phyloP scores from a whole-genome alignment of 2,113 vertebrate species.

The Sylvilagus bachmani region DNA sequence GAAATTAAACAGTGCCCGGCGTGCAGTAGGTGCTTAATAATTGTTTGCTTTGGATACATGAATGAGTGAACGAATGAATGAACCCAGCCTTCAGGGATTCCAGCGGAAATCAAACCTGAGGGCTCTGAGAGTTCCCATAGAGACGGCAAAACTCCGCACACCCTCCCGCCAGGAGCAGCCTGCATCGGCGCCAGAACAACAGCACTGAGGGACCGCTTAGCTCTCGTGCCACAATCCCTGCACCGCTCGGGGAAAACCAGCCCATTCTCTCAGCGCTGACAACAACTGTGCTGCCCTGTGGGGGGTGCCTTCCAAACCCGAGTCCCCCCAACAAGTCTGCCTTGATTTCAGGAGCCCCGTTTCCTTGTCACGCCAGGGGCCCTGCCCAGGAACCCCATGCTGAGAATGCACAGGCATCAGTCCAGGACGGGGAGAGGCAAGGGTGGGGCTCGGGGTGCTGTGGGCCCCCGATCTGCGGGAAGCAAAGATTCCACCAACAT shows the following conservation, averaged over 20 bases:
- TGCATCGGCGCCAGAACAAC: not conserved
- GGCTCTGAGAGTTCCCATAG: slow-evolving; percentile 44
- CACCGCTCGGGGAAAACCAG: slow-evolving; percentile 64
- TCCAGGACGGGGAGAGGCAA: too few species aligned
- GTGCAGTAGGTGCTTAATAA: not conserved
- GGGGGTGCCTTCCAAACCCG: not conserved
- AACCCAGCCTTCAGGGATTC: not conserved
- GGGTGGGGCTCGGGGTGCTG: not conserved
- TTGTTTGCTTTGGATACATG: not conserved
- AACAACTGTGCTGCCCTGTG: slow-evolving; percentile 51
- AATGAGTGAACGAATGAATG: not conserved
- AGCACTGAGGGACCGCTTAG: slow-evolving; percentile 66
- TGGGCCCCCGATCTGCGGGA: not conserved
- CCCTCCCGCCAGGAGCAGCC: slow-evolving; percentile 55
- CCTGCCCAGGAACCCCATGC: not conserved
- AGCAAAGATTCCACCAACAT: not conserved
- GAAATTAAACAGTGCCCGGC: not conserved
- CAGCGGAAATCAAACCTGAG: slow-evolving; percentile 26
- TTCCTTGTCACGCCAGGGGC: not conserved
- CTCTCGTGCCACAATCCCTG: not conserved
- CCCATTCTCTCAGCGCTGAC: not conserved
- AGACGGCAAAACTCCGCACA: slow-evolving; percentile 32
- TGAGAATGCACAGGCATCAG: not conserved
- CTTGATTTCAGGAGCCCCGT: slow-evolving; percentile 12
- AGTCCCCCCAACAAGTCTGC: slow-evolving; percentile 17